Percentiles rank a stretch among this genome's conserved stretches.
Evolutionary conservation across 92 coral and sea anemone genomes (phyloP).

Genomic region (Actinostola sp.): DNA sequence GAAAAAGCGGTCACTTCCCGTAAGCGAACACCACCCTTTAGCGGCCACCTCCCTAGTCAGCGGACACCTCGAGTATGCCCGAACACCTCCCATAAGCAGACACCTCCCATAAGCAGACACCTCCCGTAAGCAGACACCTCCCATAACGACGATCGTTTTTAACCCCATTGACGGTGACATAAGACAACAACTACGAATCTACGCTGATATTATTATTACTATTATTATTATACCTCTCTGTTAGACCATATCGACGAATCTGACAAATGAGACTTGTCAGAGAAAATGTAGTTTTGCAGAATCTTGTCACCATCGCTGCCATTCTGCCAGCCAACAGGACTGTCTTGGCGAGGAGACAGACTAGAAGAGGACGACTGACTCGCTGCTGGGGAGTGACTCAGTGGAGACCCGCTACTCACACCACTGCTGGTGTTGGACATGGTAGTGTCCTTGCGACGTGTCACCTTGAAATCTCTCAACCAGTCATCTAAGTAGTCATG

Average conservation of each 20-base stretch:
- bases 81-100: too few relatives aligned
- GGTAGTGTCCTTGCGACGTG: conserved; percentile 67
- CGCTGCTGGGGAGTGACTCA: conserved; percentile 93
- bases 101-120: too few relatives aligned
- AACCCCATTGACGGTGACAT: neutral
- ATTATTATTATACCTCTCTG: conserved; percentile 8
- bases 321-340: conserved; percentile 79
- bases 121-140: too few relatives aligned
- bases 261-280: conserved; percentile 15
- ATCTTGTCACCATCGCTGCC: conserved; percentile 68
- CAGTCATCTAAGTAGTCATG: conserved; percentile 30
- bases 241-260: conserved; percentile 26
- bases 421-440: conserved; percentile 89
- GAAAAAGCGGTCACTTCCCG: too few relatives aligned
- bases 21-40: too few relatives aligned
- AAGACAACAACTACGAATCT: too few relatives aligned
- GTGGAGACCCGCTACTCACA: conserved; percentile 97
- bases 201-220: too few relatives aligned
- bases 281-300: conserved; percentile 34
- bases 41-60: too few relatives aligned
- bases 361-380: conserved; percentile 78
- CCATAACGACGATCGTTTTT: neutral
- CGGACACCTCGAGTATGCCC: too few relatives aligned
- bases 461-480: conserved; percentile 35
- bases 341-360: conserved; percentile 54